Conservation (phyloP, 53 echinoderm and acorn worm genomes). For the Apostichopus leukothele region DNA sequence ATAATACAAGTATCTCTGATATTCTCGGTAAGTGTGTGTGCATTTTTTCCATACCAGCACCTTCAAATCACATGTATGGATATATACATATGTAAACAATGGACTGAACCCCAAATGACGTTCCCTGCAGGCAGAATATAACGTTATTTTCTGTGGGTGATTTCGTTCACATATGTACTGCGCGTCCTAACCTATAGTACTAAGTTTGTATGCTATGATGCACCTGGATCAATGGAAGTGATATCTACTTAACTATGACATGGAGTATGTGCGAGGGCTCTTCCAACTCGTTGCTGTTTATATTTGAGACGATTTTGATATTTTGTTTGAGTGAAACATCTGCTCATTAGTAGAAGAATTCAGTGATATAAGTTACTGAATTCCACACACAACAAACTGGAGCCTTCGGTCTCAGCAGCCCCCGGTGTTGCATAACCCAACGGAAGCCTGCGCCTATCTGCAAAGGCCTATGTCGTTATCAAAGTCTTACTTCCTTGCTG, state of each 20-base stretch:
- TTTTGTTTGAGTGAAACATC: neutral
- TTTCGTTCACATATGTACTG: neutral
- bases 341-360: constrained; percentile 3
- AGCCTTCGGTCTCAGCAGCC: neutral
- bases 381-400: neutral
- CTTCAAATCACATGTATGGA: neutral
- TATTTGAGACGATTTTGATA: neutral
- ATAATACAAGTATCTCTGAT: neutral
- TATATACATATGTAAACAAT: neutral
- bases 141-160: neutral
- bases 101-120: neutral
- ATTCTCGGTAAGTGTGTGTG: neutral
- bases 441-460: neutral
- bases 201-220: neutral
- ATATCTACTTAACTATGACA: neutral
- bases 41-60: neutral
- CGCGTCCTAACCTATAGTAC: too few species aligned
- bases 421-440: neutral
- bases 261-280: neutral
- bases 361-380: neutral
- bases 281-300: neutral
- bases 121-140: neutral
- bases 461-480: neutral
- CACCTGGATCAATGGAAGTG: neutral
- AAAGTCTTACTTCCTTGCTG: neutral